These are phyloP conservation scores for Noctua comes DNA, from an alignment of 2,888 invertebrate genomes.

Conservation along the genomic window DNA sequence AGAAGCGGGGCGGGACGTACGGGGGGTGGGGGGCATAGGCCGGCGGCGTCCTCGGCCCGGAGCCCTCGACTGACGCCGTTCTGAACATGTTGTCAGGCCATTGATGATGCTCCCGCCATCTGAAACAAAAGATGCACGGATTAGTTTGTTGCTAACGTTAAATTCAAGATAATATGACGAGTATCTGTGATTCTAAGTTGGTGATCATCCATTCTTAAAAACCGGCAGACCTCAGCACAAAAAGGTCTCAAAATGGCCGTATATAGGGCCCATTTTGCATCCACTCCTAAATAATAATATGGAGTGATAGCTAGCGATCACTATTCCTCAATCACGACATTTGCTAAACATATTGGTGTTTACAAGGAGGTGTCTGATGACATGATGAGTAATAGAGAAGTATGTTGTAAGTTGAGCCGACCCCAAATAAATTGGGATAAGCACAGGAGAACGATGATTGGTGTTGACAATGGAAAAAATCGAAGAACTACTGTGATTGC, in stretches of 20 bases:
- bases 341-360: not conserved
- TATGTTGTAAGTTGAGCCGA: not conserved
- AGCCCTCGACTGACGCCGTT: slow-evolving; percentile 89
- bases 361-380: not conserved
- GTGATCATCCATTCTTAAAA: not conserved
- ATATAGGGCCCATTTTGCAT: not conserved
- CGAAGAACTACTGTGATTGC: not conserved
- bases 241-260: not conserved
- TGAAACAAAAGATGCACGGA: slow-evolving; percentile 70
- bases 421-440: no score
- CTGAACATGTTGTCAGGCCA: slow-evolving; percentile 88
- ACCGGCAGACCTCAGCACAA: no score
- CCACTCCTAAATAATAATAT: no score
- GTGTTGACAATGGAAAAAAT: not conserved
- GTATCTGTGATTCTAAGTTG: not conserved
- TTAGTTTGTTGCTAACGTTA: slow-evolving; percentile 17
- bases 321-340: not conserved
- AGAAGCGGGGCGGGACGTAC: slow-evolving; percentile 86
- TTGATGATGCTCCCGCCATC: slow-evolving; percentile 80
- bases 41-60: slow-evolving; percentile 88
- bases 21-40: slow-evolving; percentile 88
- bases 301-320: no score
- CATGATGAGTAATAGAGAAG: not conserved
- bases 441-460: no score
- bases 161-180: not conserved